A percentile compares a stretch with the other conserved stretches of the same genome.
phyloP scores from a whole-genome alignment of 1,140 invertebrate species.

The Yoshiicerus persimilis region DNA sequence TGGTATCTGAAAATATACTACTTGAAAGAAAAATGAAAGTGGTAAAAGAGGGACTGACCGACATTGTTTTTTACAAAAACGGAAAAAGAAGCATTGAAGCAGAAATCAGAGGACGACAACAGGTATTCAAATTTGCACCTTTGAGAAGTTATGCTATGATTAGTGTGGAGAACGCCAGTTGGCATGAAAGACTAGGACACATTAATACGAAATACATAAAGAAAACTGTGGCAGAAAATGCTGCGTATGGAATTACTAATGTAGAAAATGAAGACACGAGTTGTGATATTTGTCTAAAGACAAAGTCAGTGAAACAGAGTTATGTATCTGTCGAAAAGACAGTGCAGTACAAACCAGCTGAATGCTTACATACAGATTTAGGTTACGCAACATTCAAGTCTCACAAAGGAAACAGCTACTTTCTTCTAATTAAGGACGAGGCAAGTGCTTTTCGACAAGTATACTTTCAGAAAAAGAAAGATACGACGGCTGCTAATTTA shows the following conservation, averaged over 20 bases:
- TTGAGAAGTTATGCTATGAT: not conserved
- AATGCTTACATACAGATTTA: not conserved
- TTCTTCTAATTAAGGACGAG: conserved; percentile 5
- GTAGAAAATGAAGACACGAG: not conserved
- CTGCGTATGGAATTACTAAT: not conserved
- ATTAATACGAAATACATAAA: not conserved
- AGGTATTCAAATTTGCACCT: conserved; percentile 2
- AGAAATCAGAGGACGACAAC: not conserved
- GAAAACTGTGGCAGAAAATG: not conserved
- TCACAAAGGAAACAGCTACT: not conserved
- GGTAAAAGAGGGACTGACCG: not conserved
- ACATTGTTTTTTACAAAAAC: not conserved
- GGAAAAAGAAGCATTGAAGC: not conserved
- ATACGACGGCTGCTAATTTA: not conserved
- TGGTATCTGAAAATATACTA: conserved; percentile 27
- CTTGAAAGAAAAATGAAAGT: not conserved
- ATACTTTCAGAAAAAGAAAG: not conserved
- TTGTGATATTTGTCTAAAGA: not conserved
- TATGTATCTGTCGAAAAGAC: not conserved
- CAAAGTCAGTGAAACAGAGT: not conserved
- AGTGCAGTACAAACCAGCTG: not conserved
- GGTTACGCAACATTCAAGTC: not conserved
- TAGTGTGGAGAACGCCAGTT: not conserved
- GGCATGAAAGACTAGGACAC: not conserved
- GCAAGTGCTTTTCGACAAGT: not conserved